Percentiles rank a stretch among this genome's conserved stretches.
Conservation (phyloP, 2,888 invertebrate species). For the Nymphalis c-album region DNA sequence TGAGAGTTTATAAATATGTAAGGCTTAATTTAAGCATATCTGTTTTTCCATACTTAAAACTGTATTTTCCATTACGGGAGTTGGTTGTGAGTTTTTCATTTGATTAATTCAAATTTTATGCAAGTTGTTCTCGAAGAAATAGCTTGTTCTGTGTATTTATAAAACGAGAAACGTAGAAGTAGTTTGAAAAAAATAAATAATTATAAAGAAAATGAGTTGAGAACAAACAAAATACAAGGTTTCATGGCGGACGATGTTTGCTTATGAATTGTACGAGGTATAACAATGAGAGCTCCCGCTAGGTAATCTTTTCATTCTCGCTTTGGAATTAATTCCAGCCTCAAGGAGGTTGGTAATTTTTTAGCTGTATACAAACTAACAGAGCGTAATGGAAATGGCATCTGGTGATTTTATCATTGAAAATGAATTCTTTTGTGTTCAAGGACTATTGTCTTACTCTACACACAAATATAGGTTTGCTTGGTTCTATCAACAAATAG, state of each 20-base stretch:
- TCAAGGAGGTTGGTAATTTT: conserved; percentile 31
- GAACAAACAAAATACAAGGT: conserved; percentile 17
- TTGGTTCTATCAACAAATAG: no score
- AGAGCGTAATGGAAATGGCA: conserved; percentile 1
- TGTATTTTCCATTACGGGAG: no score
- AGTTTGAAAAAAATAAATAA: conserved; percentile 21
- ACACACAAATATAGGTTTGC: no score
- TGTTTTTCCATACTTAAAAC: no score
- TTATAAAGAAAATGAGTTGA: conserved; percentile 12
- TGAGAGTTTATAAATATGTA: no score
- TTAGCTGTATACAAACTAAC: conserved; percentile 12
- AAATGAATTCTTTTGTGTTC: not conserved
- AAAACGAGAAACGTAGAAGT: not conserved
- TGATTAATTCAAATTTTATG: not conserved
- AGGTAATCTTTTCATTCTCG: conserved; percentile 39
- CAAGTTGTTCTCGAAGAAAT: not conserved
- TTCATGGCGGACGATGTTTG: conserved; percentile 26
- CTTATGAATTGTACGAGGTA: conserved; percentile 33
- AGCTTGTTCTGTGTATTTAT: not conserved
- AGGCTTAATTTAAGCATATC: no score
- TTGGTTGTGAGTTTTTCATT: no score
- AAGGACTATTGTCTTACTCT: no score
- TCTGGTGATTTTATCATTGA: not conserved
- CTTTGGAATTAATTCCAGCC: conserved; percentile 36
- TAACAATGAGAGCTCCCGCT: conserved; percentile 30